Evolutionary conservation across 1,140 invertebrate genomes (phyloP), one percentile per base, ranked within the genome.

Genomic region (Protaetia brevitarsis): DNA sequence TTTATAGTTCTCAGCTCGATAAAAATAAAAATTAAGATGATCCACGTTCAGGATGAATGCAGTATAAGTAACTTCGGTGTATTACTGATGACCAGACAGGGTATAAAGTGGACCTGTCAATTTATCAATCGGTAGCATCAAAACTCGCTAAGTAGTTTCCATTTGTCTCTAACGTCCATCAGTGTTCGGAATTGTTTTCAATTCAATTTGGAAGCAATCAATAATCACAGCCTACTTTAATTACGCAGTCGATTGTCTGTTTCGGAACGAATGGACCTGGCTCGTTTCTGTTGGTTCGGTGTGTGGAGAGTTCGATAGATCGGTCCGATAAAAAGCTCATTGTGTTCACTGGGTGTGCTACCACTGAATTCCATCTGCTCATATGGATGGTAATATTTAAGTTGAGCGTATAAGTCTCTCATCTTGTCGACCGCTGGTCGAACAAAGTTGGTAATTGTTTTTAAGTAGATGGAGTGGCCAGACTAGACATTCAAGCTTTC

Each of bases 91-190:
- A 19, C 16, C 41, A 51, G 16, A 23, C 1, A 51, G 41, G 41
- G 26, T 51, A 51, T 23, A 51, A 51, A 51, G 41, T 51, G 41
- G 41, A 51, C 19, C 41, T 51, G 41, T 51, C 41, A 51, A 51
- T 51, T 62, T 62, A 62, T 62, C 60, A 62, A 30, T 34, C 31
- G 31, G 60, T 62, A 62, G 60, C 60, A 67, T 67, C 66, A 64
- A 26, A 58, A 58, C 51, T 36, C 27, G 58, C 62, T 64, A 63
- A 67, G 61, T 63, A 63, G 61, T 58, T 67, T 67, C 66, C 66
- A 67, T 67, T 67, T 67, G 66, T 67, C 66, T 64, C 58, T 66
- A 61, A 66, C 45, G 65, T 41, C 58, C 30, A 62, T 62, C 57
- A 51, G 27, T 16, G 37, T 61, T 62, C 58, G 36, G 23, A 62